These are phyloP conservation scores for Cassiopea xamachana DNA, from an alignment of 30 jellyfish, hydroid and myxozoan species.

Conservation along the genomic window DNA sequence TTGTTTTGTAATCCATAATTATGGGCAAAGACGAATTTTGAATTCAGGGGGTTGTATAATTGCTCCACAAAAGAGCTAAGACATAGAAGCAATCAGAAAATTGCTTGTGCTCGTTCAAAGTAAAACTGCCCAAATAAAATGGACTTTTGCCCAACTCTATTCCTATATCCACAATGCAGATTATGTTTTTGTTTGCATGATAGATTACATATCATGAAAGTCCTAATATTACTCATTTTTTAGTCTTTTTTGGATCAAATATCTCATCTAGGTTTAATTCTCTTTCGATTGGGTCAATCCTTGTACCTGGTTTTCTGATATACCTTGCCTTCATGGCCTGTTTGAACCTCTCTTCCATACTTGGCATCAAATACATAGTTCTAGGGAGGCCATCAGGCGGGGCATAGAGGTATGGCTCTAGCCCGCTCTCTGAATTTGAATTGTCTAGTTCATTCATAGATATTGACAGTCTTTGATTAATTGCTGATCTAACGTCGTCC, in stretches of 20 bases:
- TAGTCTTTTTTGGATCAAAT: constrained; percentile 14
- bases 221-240: background rate
- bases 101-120: no score
- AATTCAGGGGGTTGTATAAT: no score
- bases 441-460: constrained; percentile 53
- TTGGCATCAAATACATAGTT: constrained; percentile 77
- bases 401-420: constrained; percentile 63
- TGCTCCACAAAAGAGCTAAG: no score
- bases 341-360: constrained; percentile 52
- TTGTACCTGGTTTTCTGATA: constrained; percentile 80
- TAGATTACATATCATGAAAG: background rate
- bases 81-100: no score
- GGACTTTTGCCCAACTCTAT: no score
- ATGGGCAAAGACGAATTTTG: no score
- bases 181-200: no score
- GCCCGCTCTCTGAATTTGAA: constrained; percentile 24
- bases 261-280: constrained; percentile 65
- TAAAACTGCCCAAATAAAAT: no score
- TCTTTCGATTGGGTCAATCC: constrained; percentile 75
- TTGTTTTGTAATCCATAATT: no score
- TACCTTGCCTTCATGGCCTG: constrained; percentile 81
- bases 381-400: constrained; percentile 89
- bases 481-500: constrained; percentile 58
- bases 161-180: no score
- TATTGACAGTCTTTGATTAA: constrained; percentile 61